phyloP scores from a whole-genome alignment of 2,797 vertebrate genomes.

The Chelonia mydas region DNA sequence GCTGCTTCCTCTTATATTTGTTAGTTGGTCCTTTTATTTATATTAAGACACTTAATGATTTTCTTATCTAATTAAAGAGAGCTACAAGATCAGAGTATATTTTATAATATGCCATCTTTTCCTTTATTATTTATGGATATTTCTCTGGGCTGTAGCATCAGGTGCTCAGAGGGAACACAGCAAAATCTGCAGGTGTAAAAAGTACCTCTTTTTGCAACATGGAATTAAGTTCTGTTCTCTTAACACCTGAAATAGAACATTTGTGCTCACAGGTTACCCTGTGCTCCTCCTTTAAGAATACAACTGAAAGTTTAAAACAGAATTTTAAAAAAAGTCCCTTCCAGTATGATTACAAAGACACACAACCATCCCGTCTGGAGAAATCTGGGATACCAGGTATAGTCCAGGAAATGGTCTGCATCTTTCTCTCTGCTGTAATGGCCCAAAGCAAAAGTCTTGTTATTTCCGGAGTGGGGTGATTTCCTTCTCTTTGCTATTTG shows the following conservation, averaged over 20 bases:
- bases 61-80: background rate
- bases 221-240: background rate
- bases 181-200: background rate
- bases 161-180: background rate
- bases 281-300: background rate
- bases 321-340: background rate
- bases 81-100: too few relatives aligned
- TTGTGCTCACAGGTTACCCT: background rate
- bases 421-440: background rate
- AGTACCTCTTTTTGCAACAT: background rate
- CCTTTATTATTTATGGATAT: background rate
- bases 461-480: background rate
- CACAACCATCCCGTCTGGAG: background rate
- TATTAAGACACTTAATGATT: constrained; percentile 37
- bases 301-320: background rate
- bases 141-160: background rate
- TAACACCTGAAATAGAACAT: background rate
- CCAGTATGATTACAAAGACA: background rate
- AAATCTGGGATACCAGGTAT: background rate
- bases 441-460: background rate
- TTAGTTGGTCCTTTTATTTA: constrained; percentile 10
- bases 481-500: background rate
- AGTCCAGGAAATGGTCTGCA: background rate
- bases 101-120: background rate
- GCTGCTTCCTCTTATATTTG: background rate